Evolutionary conservation across 2,797 vertebrate species (phyloP).

Genomic region (Oophaga sylvatica): DNA sequence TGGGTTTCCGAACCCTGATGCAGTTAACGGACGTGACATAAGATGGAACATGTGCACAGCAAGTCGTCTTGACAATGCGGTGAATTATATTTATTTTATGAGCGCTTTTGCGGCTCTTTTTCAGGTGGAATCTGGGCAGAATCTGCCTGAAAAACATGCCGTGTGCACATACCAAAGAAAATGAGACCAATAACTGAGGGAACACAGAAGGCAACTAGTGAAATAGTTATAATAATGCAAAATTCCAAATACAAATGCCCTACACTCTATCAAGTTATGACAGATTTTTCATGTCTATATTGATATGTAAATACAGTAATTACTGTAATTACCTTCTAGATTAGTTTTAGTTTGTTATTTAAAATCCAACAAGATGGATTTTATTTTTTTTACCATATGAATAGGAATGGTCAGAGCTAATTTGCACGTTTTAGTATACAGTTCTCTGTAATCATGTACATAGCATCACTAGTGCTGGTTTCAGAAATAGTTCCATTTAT

Average conservation of each 20-base stretch:
- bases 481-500: conserved; percentile 54
- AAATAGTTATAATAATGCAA: not conserved
- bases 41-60: too few relatives aligned
- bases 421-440: conserved; percentile 41
- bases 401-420: conserved; percentile 8
- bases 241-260: not conserved
- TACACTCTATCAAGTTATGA: not conserved
- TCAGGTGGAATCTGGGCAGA: too few relatives aligned
- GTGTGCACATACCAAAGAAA: too few relatives aligned
- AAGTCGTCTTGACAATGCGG: too few relatives aligned
- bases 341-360: conserved; percentile 19
- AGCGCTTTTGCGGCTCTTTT: too few relatives aligned
- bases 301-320: conserved; percentile 16
- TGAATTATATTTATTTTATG: too few relatives aligned
- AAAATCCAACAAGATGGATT: not conserved
- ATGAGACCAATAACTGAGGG: not conserved
- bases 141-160: too few relatives aligned
- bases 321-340: conserved; percentile 6
- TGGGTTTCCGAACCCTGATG: too few relatives aligned
- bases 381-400: conserved; percentile 26
- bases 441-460: conserved; percentile 40
- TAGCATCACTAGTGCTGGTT: conserved; percentile 33
- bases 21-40: too few relatives aligned
- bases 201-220: not conserved
- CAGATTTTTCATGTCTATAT: not conserved